Conservation (phyloP, 1,140 invertebrate species). For the Aphaenogaster ashmeadi region DNA sequence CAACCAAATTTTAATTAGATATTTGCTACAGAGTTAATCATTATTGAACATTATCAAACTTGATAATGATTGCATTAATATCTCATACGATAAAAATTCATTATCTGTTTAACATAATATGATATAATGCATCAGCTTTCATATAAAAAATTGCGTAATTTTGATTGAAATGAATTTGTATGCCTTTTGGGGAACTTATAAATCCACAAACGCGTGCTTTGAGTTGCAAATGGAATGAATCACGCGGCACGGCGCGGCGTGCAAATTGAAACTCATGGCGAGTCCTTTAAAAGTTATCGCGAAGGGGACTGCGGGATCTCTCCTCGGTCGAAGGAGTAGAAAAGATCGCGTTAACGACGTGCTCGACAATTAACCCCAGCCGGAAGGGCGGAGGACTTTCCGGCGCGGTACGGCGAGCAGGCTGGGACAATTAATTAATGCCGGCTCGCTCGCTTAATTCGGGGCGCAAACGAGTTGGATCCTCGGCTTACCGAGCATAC, state of each 20-base stretch:
- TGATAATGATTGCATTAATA: background rate
- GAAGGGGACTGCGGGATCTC: slow-evolving; percentile 58
- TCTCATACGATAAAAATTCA: background rate
- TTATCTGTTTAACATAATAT: too few relatives aligned
- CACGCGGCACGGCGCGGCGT: slow-evolving; percentile 22
- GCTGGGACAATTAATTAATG: slow-evolving; percentile 82
- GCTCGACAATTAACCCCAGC: slow-evolving; percentile 65
- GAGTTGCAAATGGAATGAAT: slow-evolving; percentile 36
- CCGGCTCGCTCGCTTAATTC: slow-evolving; percentile 80
- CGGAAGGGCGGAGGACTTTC: slow-evolving; percentile 56
- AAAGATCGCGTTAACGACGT: slow-evolving; percentile 74
- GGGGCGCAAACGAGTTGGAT: slow-evolving; percentile 84
- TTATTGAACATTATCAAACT: background rate
- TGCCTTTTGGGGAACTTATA: background rate
- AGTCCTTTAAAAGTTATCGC: slow-evolving; percentile 67
- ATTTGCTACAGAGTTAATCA: background rate
- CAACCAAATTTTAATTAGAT: background rate
- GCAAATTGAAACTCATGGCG: slow-evolving; percentile 46
- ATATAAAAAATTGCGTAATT: background rate
- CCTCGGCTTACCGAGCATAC: slow-evolving; percentile 63
- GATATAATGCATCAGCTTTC: background rate
- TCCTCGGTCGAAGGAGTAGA: slow-evolving; percentile 61
- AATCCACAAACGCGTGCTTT: background rate
- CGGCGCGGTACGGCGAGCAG: slow-evolving; percentile 67
- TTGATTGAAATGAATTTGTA: background rate